Evolutionary conservation across 2,888 invertebrate species (phyloP), one percentile per base, ranked within the genome.

Genomic region (Campaea margaritaria): DNA sequence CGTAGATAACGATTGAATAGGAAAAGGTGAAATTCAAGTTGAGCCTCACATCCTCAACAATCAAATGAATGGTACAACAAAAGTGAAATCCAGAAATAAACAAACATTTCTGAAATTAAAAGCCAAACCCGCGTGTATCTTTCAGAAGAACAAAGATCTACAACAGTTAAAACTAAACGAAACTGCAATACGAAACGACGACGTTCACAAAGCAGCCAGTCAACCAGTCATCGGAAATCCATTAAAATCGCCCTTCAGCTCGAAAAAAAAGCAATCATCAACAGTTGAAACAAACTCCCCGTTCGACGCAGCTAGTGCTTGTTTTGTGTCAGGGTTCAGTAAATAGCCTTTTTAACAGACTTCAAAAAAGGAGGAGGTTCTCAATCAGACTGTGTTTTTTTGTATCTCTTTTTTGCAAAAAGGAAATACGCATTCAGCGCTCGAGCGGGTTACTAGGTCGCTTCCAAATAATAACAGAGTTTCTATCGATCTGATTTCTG

Each of bases 211-310:
- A 50, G 36, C 46, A 36, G 31, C 28, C 28, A 49, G 38, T 53
- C 44, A 36, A 58, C n/a, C 21, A 21, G 21, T 21, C 21, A 21
- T 52, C 38, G 47, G 31, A 45, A 49, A 54, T 27, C 58, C 43
- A 57, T 57, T 57, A 46, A 51, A 57, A 57, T 27, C 51, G 51
- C 46, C 49, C 49, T 56, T 51, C 51, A 34, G n/a, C 31, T n/a
- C 41, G 27, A 38, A 12, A 34, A 44, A 54, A 59, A 48, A 36
- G 44, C 49, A 59, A 49, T 46, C 14, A 12, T n/a, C 21, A 21
- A 21, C 21, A 21, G 21, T 21, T 21, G 21, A 46, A 34, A 47
- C 14, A 50, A 45, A 46, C 39, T 47, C 49, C 49, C 21, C 5
- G 21, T 21, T 21, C 21, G 21, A 21, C 21, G 21, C 21, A 21